A percentile compares a stretch with the other conserved stretches of the same genome.
These are phyloP conservation scores for Penaeus indicus DNA, from an alignment of 1,140 invertebrate species.

Conservation along the genomic window DNA sequence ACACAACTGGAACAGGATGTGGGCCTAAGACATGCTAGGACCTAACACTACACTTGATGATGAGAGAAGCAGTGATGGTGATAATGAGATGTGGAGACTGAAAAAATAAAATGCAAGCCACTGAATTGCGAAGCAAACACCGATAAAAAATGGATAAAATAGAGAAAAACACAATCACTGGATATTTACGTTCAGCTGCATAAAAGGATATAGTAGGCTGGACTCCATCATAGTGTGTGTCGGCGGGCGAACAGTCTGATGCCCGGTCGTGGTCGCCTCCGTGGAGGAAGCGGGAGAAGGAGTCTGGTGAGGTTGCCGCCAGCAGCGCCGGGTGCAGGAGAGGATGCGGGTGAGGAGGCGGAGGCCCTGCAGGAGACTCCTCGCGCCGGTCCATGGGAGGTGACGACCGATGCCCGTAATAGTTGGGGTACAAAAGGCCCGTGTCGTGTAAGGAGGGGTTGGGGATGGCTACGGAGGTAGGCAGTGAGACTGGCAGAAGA, in stretches of 20 bases:
- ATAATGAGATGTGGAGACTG: too few relatives aligned
- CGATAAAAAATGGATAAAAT: neutral
- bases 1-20: too few relatives aligned
- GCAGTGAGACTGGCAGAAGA: constrained; percentile 87
- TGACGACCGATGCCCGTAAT: constrained; percentile 61
- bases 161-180: neutral
- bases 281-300: constrained; percentile 82
- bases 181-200: constrained; percentile 67
- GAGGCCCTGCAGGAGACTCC: constrained; percentile 64
- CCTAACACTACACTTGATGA: too few relatives aligned
- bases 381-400: constrained; percentile 67
- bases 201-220: constrained; percentile 96
- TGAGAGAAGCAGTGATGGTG: too few relatives aligned
- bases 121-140: constrained; percentile 12
- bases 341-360: constrained; percentile 67
- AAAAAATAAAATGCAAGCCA: too few relatives aligned
- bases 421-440: constrained; percentile 90
- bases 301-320: constrained; percentile 80
- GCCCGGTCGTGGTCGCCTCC: constrained; percentile 77
- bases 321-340: constrained; percentile 73
- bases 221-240: constrained; percentile 89
- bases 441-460: constrained; percentile 96
- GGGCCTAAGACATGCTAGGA: too few relatives aligned
- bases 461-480: constrained; percentile 94
- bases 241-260: constrained; percentile 89